A percentile compares a stretch with the other conserved stretches of the same genome.
Conservation (phyloP, 1,140 invertebrate genomes). For the Argopecten irradians region DNA sequence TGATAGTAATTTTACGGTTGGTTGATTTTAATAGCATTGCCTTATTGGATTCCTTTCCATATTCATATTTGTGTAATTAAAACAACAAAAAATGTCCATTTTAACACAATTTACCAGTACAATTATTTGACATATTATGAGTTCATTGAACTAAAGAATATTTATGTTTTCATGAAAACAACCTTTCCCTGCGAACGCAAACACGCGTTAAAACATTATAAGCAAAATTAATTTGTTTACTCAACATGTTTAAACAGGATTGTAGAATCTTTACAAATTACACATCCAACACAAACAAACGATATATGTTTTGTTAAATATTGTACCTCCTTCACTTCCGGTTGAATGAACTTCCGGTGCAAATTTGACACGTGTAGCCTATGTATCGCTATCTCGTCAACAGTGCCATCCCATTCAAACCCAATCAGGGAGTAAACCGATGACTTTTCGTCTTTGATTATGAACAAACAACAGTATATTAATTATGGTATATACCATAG, state of each 20-base stretch:
- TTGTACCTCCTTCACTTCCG: not conserved
- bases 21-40: not conserved
- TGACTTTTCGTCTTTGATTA: not conserved
- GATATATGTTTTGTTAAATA: not conserved
- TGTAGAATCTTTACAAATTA: not conserved
- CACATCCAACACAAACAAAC: not conserved
- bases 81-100: not conserved
- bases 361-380: slow-evolving; percentile 3
- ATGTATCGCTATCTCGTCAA: not conserved
- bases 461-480: not conserved
- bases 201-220: not conserved
- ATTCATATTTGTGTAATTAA: not conserved
- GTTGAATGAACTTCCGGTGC: slow-evolving; percentile 14
- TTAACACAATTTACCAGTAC: not conserved
- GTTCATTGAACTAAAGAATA: not conserved
- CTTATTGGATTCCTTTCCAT: not conserved
- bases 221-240: not conserved
- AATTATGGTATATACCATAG: not conserved
- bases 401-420: not conserved
- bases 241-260: not conserved
- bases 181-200: not conserved
- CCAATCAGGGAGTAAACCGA: not conserved
- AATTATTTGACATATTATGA: not conserved
- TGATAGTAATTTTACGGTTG: not conserved
- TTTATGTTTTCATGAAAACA: not conserved